phyloP scores from a whole-genome alignment of 2,888 invertebrate genomes.

The Metallyticus violacea region DNA sequence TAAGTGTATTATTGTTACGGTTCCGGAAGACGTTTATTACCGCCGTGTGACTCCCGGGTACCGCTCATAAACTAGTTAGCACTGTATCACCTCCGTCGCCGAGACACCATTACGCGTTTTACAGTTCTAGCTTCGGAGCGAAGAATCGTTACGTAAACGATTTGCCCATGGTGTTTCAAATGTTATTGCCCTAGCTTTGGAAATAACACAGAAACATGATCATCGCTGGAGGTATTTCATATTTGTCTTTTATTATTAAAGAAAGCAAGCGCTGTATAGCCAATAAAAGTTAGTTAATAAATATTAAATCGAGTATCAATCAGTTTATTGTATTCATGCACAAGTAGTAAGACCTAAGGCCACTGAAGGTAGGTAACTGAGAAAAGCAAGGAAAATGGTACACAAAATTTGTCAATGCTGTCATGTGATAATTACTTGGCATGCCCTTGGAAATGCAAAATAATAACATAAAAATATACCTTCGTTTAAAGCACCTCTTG shows the following conservation, averaged over 20 bases:
- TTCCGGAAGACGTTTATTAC: neutral
- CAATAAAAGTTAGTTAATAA: neutral
- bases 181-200: neutral
- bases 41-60: neutral
- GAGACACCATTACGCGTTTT: neutral
- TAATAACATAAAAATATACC: too few species aligned
- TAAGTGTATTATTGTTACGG: neutral
- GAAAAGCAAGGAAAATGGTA: too few species aligned
- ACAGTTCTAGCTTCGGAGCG: neutral
- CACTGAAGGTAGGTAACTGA: too few species aligned
- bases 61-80: neutral
- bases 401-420: too few species aligned
- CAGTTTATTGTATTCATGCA: too few species aligned
- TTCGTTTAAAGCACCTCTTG: too few species aligned
- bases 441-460: too few species aligned
- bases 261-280: neutral
- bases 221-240: neutral
- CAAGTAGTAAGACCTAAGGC: too few species aligned
- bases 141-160: neutral
- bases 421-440: too few species aligned
- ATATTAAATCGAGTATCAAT: too few species aligned
- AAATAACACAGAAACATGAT: neutral
- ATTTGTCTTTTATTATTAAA: neutral
- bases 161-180: neutral
- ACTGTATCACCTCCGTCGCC: neutral